phyloP scores from a whole-genome alignment of 2,113 vertebrate genomes.

The Hymenochirus boettgeri region DNA sequence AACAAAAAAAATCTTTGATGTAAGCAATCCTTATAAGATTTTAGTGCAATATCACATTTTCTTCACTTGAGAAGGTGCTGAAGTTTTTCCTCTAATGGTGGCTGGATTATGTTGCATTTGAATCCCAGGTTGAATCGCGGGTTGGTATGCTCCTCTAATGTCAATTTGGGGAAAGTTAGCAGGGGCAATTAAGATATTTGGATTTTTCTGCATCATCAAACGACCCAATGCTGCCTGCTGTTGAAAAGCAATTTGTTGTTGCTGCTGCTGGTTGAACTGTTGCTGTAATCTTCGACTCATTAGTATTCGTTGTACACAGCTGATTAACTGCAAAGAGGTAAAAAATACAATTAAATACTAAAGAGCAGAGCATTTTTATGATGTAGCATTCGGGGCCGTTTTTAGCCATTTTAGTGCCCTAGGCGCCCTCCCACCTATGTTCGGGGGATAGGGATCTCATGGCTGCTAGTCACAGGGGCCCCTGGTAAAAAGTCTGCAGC shows the following conservation, averaged over 20 bases:
- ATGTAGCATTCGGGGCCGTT: no score
- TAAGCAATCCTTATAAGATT: conserved; percentile 64
- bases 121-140: conserved; percentile 71
- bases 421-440: no score
- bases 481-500: no score
- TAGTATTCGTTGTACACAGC: conserved; percentile 92
- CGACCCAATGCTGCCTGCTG: conserved; percentile 80
- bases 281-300: conserved; percentile 91
- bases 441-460: no score
- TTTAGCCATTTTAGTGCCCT: no score
- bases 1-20: conserved; percentile 56
- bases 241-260: conserved; percentile 82
- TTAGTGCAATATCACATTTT: conserved; percentile 80
- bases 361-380: no score
- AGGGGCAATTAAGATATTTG: conserved; percentile 70
- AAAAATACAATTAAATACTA: no score
- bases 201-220: conserved; percentile 72
- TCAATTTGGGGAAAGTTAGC: conserved; percentile 81
- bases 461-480: no score
- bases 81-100: conserved; percentile 82
- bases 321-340: conserved; percentile 77
- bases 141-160: conserved; percentile 90
- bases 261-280: conserved; percentile 49
- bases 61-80: conserved; percentile 90
- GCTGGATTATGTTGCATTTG: conserved; percentile 74